Evolutionary conservation across 2,113 vertebrate genomes (phyloP).

Genomic region (Zosterops lateralis): DNA sequence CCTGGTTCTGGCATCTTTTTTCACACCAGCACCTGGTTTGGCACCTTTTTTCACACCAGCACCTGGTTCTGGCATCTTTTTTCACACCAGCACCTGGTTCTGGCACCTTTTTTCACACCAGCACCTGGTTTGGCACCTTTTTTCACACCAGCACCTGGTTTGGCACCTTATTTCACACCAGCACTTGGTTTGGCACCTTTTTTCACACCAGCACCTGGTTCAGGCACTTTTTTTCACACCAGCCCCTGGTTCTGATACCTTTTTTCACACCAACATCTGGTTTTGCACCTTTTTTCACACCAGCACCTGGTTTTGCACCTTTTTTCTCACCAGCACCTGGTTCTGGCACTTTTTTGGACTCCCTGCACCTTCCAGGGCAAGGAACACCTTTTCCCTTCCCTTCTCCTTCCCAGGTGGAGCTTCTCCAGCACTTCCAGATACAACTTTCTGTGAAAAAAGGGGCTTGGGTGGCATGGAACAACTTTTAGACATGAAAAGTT

Average conservation of each 20-base stretch:
- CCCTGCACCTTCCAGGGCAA: neutral
- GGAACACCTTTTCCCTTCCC: neutral
- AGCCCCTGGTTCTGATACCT: no score
- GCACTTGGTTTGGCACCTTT: neutral
- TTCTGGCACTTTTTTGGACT: neutral
- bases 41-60: neutral
- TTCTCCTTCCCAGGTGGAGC: neutral
- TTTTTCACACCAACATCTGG: no score
- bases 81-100: no score
- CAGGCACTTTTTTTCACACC: neutral
- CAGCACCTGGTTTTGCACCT: neutral
- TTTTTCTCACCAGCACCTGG: no score
- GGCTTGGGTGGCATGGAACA: neutral
- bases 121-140: neutral
- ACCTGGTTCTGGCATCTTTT: accelerated
- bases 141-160: no score
- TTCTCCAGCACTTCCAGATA: neutral
- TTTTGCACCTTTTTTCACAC: neutral
- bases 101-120: neutral
- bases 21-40: no score
- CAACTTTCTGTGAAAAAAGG: neutral
- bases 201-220: no score
- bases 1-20: neutral
- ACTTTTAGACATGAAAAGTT: neutral
- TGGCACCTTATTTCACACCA: neutral